These are phyloP conservation scores for Trissoscelio sp. DNA, from an alignment of 2,888 invertebrate genomes.

Conservation along the genomic window DNA sequence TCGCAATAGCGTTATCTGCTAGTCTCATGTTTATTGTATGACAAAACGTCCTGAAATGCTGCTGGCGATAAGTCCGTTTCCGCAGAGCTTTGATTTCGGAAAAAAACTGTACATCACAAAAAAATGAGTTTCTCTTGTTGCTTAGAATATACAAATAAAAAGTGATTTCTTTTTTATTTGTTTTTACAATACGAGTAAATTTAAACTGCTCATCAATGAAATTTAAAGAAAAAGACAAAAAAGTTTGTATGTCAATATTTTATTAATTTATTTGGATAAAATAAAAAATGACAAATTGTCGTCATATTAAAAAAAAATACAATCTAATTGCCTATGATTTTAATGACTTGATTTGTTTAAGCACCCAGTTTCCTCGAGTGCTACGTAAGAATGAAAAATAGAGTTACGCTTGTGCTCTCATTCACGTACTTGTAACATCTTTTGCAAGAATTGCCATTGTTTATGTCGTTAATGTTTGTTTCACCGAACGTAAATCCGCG, in stretches of 20 bases:
- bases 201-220: background rate
- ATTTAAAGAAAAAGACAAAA: background rate
- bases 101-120: background rate
- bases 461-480: slow-evolving; percentile 46
- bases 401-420: slow-evolving; percentile 9
- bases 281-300: background rate
- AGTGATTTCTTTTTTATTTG: no score
- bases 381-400: background rate
- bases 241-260: slow-evolving; percentile 1
- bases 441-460: slow-evolving; percentile 45
- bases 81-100: background rate
- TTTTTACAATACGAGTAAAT: no score
- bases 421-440: slow-evolving; percentile 35
- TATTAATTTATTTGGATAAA: background rate
- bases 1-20: slow-evolving; percentile 28
- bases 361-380: background rate
- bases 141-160: background rate
- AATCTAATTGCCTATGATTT: background rate
- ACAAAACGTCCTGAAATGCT: slow-evolving; percentile 41
- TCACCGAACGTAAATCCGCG: slow-evolving; percentile 9
- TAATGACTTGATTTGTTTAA: background rate
- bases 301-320: background rate
- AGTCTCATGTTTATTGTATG: slow-evolving; percentile 41
- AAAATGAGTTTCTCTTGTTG: background rate
- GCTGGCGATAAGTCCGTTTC: slow-evolving; percentile 31